Evolutionary conservation across 2,888 invertebrate genomes (phyloP).

Genomic region (Odiellus spinosus): DNA sequence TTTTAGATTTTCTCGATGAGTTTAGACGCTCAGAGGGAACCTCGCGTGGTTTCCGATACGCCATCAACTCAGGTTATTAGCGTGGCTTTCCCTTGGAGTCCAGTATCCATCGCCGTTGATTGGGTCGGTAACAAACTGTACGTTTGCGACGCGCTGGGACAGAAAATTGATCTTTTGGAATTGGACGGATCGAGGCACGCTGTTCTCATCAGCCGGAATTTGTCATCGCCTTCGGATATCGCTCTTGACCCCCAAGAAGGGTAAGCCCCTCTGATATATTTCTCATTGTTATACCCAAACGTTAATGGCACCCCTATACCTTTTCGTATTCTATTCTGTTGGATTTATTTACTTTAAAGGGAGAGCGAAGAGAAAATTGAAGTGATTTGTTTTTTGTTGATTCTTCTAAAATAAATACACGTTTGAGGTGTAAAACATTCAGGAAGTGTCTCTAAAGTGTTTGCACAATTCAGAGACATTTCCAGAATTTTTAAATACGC

Average conservation of each 20-base stretch:
- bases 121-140: constrained; percentile 95
- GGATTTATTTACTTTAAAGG: no score
- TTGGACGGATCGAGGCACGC: constrained; percentile 72
- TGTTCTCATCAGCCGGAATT: constrained; percentile 73
- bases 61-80: constrained; percentile 36
- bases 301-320: no score
- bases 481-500: not conserved
- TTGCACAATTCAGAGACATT: not conserved
- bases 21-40: constrained; percentile 17
- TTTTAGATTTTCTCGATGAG: constrained; percentile 20
- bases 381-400: no score
- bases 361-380: no score
- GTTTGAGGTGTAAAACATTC: not conserved
- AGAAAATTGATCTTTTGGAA: constrained; percentile 87
- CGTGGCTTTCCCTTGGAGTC: constrained; percentile 70
- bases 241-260: constrained; percentile 84
- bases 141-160: constrained; percentile 78
- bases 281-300: not conserved
- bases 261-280: constrained; percentile 27
- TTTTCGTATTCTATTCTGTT: no score
- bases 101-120: constrained; percentile 81
- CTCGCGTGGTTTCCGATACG: not conserved
- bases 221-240: constrained; percentile 78
- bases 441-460: not conserved
- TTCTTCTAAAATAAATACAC: not conserved